Base-by-base conservation (phyloP, 35 echinoderm and acorn worm species). In the Lytechinus pictus region DNA sequence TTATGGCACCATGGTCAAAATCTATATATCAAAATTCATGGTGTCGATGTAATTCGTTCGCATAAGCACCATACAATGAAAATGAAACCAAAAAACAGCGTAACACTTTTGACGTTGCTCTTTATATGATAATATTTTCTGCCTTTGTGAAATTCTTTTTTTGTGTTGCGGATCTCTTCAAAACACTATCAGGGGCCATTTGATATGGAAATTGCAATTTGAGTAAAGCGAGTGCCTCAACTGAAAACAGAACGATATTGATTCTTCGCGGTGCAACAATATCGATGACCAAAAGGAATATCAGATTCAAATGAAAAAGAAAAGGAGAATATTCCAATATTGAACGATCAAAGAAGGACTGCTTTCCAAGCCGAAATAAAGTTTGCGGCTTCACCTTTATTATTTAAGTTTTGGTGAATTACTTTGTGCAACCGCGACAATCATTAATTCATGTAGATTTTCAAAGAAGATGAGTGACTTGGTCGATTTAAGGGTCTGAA, bases 181-280 rank as follows among this genome's bases (percentile, higher is more conserved):
- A 24, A 79, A 7, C 8, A 79, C 13, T 24, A 79, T 79, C 24
- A 79, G 66, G 56, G 56, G 9, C 56, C 5, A 58, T 58, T 58
- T 24, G 66, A 24, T 79, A 79, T 79, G 66, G 66, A 79, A n/a
- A 79, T 79, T 79, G 66, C 66, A 79, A 79, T 79, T 79, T 79
- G 66, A 24, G 66, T 24, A 79, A 16, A 16, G 66, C 66, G 66
- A 24, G 66, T 79, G 66, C 66, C 66, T 79, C 66, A 79, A 7
- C n/a, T 24, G 66, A n/a, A 79, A 79, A n/a, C 66, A 79, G 66
- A 24, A 24, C 12, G 21, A 79, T 79, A 79, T 79, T 79, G 66
- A 79, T 19, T 24, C n/a, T 79, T n/a, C 66, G 19, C 9, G 13
- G 66, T 24, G 66, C 66, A 79, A 79, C 66, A 79, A 79, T 79